Conservation (phyloP, 2,888 invertebrate species). For the Campoletis raptor region DNA sequence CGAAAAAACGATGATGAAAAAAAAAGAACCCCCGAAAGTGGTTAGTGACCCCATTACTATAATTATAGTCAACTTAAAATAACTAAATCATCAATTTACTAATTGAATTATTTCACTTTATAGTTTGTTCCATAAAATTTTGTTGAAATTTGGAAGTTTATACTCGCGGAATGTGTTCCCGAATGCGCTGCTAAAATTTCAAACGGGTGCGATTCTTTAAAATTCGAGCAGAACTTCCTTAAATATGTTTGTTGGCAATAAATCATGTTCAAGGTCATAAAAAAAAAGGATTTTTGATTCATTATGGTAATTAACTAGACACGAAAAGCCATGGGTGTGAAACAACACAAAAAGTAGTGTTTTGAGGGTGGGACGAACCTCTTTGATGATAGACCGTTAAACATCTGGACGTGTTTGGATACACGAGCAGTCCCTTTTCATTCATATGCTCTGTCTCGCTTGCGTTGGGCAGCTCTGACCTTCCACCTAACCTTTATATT, state of each 20-base stretch:
- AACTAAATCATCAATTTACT: no score
- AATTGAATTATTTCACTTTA: no score
- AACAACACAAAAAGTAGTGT: slow-evolving; percentile 6
- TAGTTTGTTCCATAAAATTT: no score
- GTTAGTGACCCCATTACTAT: no score
- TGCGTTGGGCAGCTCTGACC: slow-evolving; percentile 37
- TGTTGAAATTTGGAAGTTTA: no score
- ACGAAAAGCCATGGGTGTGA: not conserved
- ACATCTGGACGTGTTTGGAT: slow-evolving; percentile 73
- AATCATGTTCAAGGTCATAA: not conserved
- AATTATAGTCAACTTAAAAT: no score
- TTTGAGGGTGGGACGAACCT: slow-evolving; percentile 70
- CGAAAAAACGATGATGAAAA: no score
- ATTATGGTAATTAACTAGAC: not conserved
- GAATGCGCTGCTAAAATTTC: no score
- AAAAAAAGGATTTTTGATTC: not conserved
- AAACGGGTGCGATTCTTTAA: no score
- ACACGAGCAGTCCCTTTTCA: slow-evolving; percentile 62
- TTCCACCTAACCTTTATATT: slow-evolving; percentile 24
- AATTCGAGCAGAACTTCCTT: no score
- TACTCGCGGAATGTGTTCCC: no score
- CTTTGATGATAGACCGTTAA: slow-evolving; percentile 71
- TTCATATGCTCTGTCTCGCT: slow-evolving; percentile 71
- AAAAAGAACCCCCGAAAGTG: no score
- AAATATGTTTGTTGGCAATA: not conserved